phyloP scores from a whole-genome alignment of 2,888 invertebrate genomes.

The Callyntrura sp. region DNA sequence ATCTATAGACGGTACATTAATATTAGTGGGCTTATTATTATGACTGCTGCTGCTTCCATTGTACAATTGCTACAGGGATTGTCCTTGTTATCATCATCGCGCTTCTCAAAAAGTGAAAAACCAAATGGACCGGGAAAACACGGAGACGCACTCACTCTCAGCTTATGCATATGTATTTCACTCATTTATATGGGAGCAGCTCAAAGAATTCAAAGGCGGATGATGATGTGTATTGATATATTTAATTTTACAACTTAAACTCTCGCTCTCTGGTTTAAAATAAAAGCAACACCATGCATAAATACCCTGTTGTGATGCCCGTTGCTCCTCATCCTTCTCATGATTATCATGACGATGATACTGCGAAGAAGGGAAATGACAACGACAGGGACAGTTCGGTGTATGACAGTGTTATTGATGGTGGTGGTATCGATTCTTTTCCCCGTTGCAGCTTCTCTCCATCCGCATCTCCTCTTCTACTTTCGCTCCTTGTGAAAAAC shows the following conservation, averaged over 20 bases:
- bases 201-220: conserved; percentile 27
- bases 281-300: conserved; percentile 33
- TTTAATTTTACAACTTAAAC: conserved; percentile 72
- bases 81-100: not conserved
- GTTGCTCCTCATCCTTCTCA: conserved; percentile 13
- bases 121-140: conserved; percentile 68
- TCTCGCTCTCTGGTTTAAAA: conserved; percentile 45
- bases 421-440: conserved; percentile 60
- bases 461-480: conserved; percentile 5
- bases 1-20: not conserved
- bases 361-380: conserved; percentile 30
- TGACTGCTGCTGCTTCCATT: not conserved
- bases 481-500: conserved; percentile 47
- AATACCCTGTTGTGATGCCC: conserved; percentile 5
- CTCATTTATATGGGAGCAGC: not conserved
- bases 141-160: conserved; percentile 18
- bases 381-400: conserved; percentile 49
- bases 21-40: conserved; percentile 22
- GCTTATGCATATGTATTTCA: conserved; percentile 70
- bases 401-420: not conserved
- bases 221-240: conserved; percentile 62
- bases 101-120: conserved; percentile 24
- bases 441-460: conserved; percentile 24
- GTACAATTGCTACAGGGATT: not conserved
- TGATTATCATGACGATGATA: not conserved